These are phyloP conservation scores for Aurelia sp. DNA, from an alignment of 30 jellyfish, hydroid and myxozoan species.

Conservation along the genomic window DNA sequence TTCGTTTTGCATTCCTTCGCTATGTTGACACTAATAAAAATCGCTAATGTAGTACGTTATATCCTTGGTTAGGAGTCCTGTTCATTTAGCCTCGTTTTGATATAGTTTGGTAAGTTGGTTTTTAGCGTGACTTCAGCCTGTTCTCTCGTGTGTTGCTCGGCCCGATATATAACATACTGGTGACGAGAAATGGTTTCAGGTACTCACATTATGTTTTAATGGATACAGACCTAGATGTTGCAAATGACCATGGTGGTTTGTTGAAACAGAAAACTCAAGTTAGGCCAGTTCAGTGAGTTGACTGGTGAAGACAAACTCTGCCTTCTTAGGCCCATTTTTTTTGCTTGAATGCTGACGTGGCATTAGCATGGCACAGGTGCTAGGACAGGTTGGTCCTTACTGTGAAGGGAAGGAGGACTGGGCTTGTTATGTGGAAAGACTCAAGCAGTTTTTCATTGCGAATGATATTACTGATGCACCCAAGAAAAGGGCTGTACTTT, in stretches of 20 bases:
- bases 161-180: conserved; percentile 1
- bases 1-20: too few relatives aligned
- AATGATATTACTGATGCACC: conserved; percentile 41
- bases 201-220: conserved; percentile 32
- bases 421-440: conserved; percentile 57
- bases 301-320: conserved; percentile 45
- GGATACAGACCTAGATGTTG: conserved; percentile 2
- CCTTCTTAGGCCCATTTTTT: conserved; percentile 35
- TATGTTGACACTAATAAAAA: too few relatives aligned
- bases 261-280: too few relatives aligned
- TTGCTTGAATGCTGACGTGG: conserved; percentile 38
- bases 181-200: conserved; percentile 34
- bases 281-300: conserved; percentile 36
- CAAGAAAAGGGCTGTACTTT: conserved; percentile 25
- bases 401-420: conserved; percentile 42
- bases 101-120: too few relatives aligned
- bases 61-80: too few relatives aligned
- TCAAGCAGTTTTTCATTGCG: conserved; percentile 49
- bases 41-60: too few relatives aligned
- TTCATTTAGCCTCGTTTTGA: too few relatives aligned
- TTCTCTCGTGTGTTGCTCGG: too few relatives aligned
- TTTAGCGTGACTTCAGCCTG: too few relatives aligned
- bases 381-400: conserved; percentile 40
- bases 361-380: background rate
- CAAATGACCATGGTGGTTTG: background rate